Evolutionary conservation across 2,888 invertebrate species (phyloP).

Genomic region (Chironomus tentans): DNA sequence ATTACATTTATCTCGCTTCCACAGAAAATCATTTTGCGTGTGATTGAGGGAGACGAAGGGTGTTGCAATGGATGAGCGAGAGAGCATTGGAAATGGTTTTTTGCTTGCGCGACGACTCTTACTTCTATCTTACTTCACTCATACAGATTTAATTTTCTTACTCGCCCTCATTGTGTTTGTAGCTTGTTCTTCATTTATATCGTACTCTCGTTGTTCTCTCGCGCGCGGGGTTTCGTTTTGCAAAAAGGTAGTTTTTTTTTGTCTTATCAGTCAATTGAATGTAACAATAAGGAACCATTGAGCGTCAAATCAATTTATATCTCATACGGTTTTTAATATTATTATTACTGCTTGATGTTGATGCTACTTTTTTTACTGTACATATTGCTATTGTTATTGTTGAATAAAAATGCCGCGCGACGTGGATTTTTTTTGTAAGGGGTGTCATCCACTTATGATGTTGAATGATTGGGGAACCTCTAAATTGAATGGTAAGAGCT

Average conservation of each 20-base stretch:
- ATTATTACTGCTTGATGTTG: neutral
- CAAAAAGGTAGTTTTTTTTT: neutral
- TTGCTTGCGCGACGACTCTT: no score
- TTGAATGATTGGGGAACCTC: no score
- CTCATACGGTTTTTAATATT: neutral
- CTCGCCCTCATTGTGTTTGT: no score
- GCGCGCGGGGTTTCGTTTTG: neutral
- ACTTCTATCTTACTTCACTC: neutral
- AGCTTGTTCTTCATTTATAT: no score
- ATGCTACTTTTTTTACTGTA: no score
- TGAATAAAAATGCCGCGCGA: no score
- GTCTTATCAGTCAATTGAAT: constrained; percentile 12
- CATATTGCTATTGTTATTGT: no score
- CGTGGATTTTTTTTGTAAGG: no score
- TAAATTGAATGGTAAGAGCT: no score
- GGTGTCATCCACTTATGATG: no score
- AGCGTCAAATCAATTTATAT: neutral
- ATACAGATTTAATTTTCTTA: neutral
- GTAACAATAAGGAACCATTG: constrained; percentile 1
- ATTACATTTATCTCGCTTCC: constrained; percentile 25
- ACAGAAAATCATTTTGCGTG: neutral
- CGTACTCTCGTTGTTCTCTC: neutral
- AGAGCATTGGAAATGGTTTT: neutral
- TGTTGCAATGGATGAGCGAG: neutral
- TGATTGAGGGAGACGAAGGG: neutral